Percentiles rank a stretch among this genome's conserved stretches.
Conservation (phyloP, 2,888 invertebrate species). For the Bugula neritina region DNA sequence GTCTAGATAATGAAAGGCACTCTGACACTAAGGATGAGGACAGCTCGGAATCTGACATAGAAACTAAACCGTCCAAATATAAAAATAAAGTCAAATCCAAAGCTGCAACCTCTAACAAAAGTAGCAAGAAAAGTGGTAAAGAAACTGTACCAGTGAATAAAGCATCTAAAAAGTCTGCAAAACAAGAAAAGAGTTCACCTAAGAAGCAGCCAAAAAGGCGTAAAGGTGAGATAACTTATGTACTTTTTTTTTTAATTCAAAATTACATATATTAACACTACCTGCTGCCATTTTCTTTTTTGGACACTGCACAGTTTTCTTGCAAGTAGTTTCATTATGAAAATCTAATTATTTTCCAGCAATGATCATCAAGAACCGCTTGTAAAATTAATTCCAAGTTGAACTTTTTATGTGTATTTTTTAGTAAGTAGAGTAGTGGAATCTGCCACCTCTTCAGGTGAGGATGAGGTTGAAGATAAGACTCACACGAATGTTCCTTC, state of each 20-base stretch:
- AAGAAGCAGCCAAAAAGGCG: neutral
- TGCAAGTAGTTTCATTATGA: too few species aligned
- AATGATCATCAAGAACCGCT: too few species aligned
- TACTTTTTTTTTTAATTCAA: too few species aligned
- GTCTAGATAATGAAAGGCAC: neutral
- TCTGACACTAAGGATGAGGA: neutral
- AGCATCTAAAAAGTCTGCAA: neutral
- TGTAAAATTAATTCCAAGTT: too few species aligned
- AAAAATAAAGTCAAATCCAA: neutral
- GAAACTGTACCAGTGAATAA: neutral
- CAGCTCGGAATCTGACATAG: neutral
- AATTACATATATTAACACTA: too few species aligned
- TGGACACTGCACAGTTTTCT: too few species aligned
- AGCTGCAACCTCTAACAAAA: neutral
- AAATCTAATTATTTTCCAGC: too few species aligned
- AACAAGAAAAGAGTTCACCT: neutral
- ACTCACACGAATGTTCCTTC: neutral
- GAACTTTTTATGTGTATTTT: too few species aligned
- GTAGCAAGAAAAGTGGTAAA: neutral
- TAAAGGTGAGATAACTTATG: neutral
- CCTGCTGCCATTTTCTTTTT: too few species aligned
- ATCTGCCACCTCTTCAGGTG: neutral
- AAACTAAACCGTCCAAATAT: neutral
- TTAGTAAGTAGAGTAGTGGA: constrained; percentile 13
- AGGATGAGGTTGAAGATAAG: neutral